Evolutionary conservation across 2,797 vertebrate genomes (phyloP), one percentile per base, ranked within the genome.

Genomic region (Balearica regulorum): DNA sequence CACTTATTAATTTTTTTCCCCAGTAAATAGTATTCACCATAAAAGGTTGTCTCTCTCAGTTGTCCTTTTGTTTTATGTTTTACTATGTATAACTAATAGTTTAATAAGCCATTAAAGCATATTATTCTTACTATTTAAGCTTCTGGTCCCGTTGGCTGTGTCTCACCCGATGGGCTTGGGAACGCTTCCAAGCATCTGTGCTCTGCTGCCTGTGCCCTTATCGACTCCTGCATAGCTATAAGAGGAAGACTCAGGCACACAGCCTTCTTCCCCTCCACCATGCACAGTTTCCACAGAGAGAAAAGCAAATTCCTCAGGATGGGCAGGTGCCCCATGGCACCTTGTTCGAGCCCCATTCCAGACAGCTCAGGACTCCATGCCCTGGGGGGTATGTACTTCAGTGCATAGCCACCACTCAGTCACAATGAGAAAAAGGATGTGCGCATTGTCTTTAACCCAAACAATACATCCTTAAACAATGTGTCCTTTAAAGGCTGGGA

Each of bases 31-130:
- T 9, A 79, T 31, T 86, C 35, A 66, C 26, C 8, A 48, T 37
- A 43, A 79, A 88, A 76, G 8, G 31, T 44, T 94, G 17, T 51
- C 39, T 41, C 18, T 70, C 87, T 35, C 22, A 35, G 71, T 89
- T 89, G 8, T 35, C 21, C 44, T 37, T 81, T 79, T 92, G 21
- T 29, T 91, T 61, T 76, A 16, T 44, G 7, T 41, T 86, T 90
- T 76, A 15, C 15, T 68, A 19, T 33, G 10, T 35, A 54, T 64
- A 88, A 70, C n/a, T 71, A 83, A 64, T 10, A 77, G 11, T 60
- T 85, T 79, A 90, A 80, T 79, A 73, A 94, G 31, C 6, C 53
- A 77, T 55, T 82, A 82, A 73, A 79, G 13, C 29, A n/a, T 53
- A 93, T 73, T 82, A 85, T 21, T 53, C 18, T 51, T 88, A 35